phyloP scores from a whole-genome alignment of 2,797 vertebrate species.

The Microctenopoma steveboyesi region DNA sequence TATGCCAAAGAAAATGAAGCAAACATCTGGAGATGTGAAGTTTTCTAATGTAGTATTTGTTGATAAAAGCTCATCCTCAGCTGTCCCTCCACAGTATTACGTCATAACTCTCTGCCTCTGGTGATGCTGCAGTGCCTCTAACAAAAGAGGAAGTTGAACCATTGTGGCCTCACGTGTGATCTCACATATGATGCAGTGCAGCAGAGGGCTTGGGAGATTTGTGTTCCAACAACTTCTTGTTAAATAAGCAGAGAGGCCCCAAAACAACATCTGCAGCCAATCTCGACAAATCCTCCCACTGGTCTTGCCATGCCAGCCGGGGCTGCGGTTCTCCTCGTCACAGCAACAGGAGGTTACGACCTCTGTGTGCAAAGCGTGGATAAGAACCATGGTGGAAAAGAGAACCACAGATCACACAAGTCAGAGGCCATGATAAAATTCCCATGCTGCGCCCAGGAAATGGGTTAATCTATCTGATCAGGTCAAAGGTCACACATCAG shows the following conservation, averaged over 20 bases:
- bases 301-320: constrained; percentile 44
- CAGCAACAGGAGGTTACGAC: constrained; percentile 39
- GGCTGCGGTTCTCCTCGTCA: constrained; percentile 15
- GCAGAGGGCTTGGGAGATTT: constrained; percentile 72
- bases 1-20: neutral
- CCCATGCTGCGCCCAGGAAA: constrained; percentile 66
- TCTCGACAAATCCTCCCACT: constrained; percentile 61
- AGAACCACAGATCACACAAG: constrained; percentile 40
- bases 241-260: constrained; percentile 67
- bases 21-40: neutral
- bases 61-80: constrained; percentile 7
- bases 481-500: constrained; percentile 44
- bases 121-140: neutral
- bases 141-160: constrained; percentile 50
- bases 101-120: neutral
- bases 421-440: constrained; percentile 61
- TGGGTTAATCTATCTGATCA: constrained; percentile 56
- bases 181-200: constrained; percentile 56
- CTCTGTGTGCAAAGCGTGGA: constrained; percentile 39
- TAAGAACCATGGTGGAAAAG: constrained; percentile 27
- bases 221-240: constrained; percentile 72
- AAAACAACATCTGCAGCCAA: constrained; percentile 78
- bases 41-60: neutral
- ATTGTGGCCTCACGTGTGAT: constrained; percentile 52
- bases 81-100: neutral